Percentiles rank a stretch among this genome's conserved stretches.
Conservation (phyloP, 2,888 invertebrate species). For the Cephalotes varians region DNA sequence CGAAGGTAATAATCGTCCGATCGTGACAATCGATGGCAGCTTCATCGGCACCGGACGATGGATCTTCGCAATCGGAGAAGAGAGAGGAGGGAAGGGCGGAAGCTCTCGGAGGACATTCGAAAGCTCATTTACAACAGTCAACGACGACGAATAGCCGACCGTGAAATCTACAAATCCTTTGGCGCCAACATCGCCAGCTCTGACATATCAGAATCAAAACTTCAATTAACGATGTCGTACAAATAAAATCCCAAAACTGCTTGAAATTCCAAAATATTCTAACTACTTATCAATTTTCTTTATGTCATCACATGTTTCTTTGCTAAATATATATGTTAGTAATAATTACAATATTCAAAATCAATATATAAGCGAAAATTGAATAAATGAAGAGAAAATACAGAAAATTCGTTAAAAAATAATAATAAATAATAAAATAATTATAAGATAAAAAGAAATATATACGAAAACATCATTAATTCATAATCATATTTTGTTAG, state of each 20-base stretch:
- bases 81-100: too few species aligned
- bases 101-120: background rate
- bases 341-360: background rate
- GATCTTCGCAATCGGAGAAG: constrained; percentile 22
- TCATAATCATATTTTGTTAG: background rate
- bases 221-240: background rate
- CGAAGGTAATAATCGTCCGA: constrained; percentile 44
- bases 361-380: background rate
- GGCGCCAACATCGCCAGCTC: background rate
- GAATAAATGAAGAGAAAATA: background rate
- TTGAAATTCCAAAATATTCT: background rate
- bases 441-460: background rate
- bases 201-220: background rate
- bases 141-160: constrained; percentile 2
- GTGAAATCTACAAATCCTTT: constrained; percentile 32
- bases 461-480: background rate
- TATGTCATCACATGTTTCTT: too few species aligned
- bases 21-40: constrained; percentile 52
- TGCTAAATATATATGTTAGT: too few species aligned
- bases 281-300: background rate
- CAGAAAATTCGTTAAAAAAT: background rate
- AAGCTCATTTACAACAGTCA: constrained; percentile 42
- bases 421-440: too few species aligned
- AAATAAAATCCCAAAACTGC: too few species aligned
- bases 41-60: constrained; percentile 45